Evolutionary conservation across 2,113 vertebrate species (phyloP), one percentile per base, ranked within the genome.

Genomic region (Mirza zaza): DNA sequence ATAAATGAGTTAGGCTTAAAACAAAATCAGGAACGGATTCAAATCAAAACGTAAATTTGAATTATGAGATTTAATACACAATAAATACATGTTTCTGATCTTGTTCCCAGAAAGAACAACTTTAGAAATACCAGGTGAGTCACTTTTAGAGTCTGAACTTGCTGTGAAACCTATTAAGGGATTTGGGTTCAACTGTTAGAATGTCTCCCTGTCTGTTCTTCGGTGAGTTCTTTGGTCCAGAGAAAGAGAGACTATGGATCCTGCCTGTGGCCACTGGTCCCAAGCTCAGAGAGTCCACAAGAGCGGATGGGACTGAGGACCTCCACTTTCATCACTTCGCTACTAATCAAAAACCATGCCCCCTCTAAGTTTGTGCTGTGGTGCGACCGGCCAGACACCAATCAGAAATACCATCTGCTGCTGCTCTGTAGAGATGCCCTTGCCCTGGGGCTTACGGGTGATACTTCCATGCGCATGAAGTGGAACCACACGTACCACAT

Each of bases 201-300:
- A 27, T 4, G 32, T 8, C 18, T 3, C 42, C 12, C 10, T 15
- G 4, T 32, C 12, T 48, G 42, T 2, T 36, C 76, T 76, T 48
- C 27, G 2, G 15, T 34, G 39, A 83, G 20, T n/a, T n/a, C 3
- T 36, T 36, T 65, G 3, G 7, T 57, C 1, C 11, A 17, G 48
- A 5, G 48, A 12, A 76, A 45, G 79, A 76, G 77, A 20, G 71
- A 25, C 3, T 18, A 36, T 13, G 5, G 25, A 61, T 70, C 25
- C 39, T 25, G n/a, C 13, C 0, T 25, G 63, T 4, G 1, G 8
- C 50, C 36, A 0, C 0, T 5, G 29, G 6, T 50, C 3, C 21
- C 17, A 14, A n/a, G 52, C n/a, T 85, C 52, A 7, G 18, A 25
- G 42, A 65, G 29, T 61, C 20, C 12, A n/a, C 14, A 10, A 39